A percentile compares a stretch with the other conserved stretches of the same genome.
These are phyloP conservation scores for Decapterus maruadsi DNA, from an alignment of 2,797 vertebrate genomes.

Conservation along the genomic window DNA sequence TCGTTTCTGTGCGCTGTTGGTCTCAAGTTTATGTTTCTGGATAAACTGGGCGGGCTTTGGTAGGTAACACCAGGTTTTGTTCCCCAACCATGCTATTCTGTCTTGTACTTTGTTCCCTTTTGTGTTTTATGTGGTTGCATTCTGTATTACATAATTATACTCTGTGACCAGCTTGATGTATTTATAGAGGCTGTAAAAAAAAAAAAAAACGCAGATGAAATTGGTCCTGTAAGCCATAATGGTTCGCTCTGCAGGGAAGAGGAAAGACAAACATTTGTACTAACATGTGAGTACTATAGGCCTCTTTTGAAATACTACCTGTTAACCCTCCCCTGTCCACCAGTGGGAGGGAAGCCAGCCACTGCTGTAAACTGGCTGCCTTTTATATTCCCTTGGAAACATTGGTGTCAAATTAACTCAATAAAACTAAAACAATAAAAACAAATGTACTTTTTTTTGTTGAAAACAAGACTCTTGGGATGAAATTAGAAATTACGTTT, in stretches of 20 bases:
- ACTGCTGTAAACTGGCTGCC: neutral
- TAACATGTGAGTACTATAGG: neutral
- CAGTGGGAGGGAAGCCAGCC: neutral
- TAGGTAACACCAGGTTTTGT: neutral
- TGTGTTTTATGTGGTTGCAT: constrained; percentile 13
- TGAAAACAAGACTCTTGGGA: neutral
- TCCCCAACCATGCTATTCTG: constrained; percentile 9
- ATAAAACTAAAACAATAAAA: neutral
- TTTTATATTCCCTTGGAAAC: neutral
- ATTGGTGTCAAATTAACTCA: neutral
- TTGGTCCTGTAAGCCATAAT: constrained; percentile 17
- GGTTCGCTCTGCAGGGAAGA: constrained; percentile 6
- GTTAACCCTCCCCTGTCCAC: constrained; percentile 24
- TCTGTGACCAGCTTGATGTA: constrained; percentile 12
- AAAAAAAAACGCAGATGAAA: constrained; percentile 10
- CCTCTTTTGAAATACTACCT: neutral
- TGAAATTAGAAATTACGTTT: no score
- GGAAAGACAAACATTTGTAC: constrained; percentile 43
- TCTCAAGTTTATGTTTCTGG: neutral
- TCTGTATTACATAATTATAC: constrained; percentile 32
- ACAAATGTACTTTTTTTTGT: neutral
- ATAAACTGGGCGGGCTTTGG: neutral
- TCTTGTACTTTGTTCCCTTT: constrained; percentile 12
- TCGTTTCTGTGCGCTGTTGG: neutral
- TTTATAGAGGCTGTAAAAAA: constrained; percentile 47